Evolutionary conservation across 53 echinoderm and acorn worm species (phyloP).

Genomic region (Arbacia lixula): DNA sequence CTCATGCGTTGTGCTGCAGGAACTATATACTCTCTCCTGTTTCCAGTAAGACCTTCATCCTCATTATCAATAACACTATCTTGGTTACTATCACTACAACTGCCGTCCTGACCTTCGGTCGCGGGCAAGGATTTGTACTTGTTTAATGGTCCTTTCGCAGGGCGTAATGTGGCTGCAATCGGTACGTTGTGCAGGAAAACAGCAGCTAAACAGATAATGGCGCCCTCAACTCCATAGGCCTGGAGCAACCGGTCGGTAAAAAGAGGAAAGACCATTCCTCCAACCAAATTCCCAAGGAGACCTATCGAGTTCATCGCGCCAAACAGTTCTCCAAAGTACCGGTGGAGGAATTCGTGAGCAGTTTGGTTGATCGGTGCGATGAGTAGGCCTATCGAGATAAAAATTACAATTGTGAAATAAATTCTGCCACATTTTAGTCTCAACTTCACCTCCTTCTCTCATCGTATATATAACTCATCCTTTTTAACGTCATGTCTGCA

Average conservation of each 20-base stretch:
- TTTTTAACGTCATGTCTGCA: too few relatives aligned
- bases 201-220: slow-evolving; percentile 16
- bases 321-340: slow-evolving; percentile 15
- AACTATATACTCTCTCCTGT: too few relatives aligned
- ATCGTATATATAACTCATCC: too few relatives aligned
- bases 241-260: neutral
- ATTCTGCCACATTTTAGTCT: too few relatives aligned
- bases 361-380: slow-evolving; percentile 20
- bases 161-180: neutral
- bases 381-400: neutral
- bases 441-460: too few relatives aligned
- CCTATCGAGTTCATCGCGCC: slow-evolving; percentile 20
- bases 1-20: too few relatives aligned
- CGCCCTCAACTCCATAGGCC: slow-evolving; percentile 42
- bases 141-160: neutral
- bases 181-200: neutral
- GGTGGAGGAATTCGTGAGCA: slow-evolving; percentile 4
- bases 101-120: too few relatives aligned
- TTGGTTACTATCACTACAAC: too few relatives aligned
- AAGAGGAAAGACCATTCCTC: slow-evolving; percentile 26
- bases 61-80: too few relatives aligned
- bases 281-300: neutral
- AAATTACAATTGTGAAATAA: too few relatives aligned
- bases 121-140: too few relatives aligned
- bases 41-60: too few relatives aligned